These are phyloP conservation scores for Chelonus formosanus DNA, from an alignment of 2,888 invertebrate genomes.

Conservation along the genomic window DNA sequence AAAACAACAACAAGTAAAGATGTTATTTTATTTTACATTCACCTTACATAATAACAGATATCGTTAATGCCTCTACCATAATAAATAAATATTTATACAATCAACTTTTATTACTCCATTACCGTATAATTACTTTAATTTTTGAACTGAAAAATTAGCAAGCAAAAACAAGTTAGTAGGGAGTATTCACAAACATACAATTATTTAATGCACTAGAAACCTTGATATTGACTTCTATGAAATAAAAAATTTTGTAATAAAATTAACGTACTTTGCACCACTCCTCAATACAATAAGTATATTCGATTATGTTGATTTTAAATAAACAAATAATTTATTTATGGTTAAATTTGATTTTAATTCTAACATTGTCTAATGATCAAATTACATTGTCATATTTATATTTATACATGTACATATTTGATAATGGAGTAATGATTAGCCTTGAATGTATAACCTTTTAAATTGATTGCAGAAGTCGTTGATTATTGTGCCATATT, in stretches of 20 bases:
- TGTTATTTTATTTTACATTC: too few species aligned
- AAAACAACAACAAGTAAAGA: too few species aligned
- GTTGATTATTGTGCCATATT: slow-evolving; percentile 25
- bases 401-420: neutral
- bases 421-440: slow-evolving; percentile 1
- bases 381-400: slow-evolving; percentile 6
- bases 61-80: too few species aligned
- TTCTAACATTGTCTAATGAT: too few species aligned
- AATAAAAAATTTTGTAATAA: slow-evolving; percentile 2
- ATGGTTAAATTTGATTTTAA: too few species aligned
- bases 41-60: too few species aligned
- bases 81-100: too few species aligned
- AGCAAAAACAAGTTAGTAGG: neutral
- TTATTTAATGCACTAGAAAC: slow-evolving; percentile 19
- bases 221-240: slow-evolving; percentile 22
- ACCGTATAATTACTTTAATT: too few species aligned
- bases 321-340: neutral
- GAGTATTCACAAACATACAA: slow-evolving; percentile 18
- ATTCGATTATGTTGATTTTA: neutral
- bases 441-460: slow-evolving; percentile 24
- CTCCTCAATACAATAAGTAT: neutral
- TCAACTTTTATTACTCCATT: too few species aligned
- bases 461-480: slow-evolving; percentile 20
- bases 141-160: too few species aligned
- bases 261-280: neutral